A percentile compares a stretch with the other conserved stretches of the same genome.
Conservation (phyloP, 2,797 vertebrate species). For the Anas acuta region DNA sequence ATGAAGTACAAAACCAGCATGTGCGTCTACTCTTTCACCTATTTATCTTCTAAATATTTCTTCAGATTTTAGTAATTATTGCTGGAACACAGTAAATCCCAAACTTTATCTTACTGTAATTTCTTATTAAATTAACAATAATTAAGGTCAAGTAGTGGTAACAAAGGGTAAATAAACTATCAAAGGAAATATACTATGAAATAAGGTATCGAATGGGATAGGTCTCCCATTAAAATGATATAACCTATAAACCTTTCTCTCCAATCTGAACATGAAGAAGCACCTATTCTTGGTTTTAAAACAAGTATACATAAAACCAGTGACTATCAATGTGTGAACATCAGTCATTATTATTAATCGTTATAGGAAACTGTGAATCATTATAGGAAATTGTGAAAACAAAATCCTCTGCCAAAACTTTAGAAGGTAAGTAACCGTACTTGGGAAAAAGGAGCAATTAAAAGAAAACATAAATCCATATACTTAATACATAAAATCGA, state of each 20-base stretch:
- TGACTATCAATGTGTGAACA: background rate
- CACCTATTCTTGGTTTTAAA: background rate
- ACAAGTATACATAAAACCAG: background rate
- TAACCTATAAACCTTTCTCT: background rate
- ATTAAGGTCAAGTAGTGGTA: background rate
- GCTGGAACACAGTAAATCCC: background rate
- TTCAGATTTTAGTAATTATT: background rate
- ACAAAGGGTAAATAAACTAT: background rate
- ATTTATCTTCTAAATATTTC: background rate
- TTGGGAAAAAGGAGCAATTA: background rate
- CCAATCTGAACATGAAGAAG: background rate
- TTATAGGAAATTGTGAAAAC: background rate
- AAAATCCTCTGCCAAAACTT: background rate
- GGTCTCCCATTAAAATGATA: background rate
- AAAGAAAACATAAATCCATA: slow-evolving; percentile 17
- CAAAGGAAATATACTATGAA: too few relatives aligned
- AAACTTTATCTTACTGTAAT: background rate
- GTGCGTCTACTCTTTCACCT: background rate
- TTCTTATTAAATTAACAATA: background rate
- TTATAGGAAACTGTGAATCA: background rate
- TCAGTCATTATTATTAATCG: background rate
- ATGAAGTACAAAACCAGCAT: background rate
- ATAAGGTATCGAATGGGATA: background rate
- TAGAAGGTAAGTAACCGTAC: background rate
- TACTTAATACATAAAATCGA: background rate